phyloP scores from a whole-genome alignment of 2,113 vertebrate species.

The Parotia lawesii region DNA sequence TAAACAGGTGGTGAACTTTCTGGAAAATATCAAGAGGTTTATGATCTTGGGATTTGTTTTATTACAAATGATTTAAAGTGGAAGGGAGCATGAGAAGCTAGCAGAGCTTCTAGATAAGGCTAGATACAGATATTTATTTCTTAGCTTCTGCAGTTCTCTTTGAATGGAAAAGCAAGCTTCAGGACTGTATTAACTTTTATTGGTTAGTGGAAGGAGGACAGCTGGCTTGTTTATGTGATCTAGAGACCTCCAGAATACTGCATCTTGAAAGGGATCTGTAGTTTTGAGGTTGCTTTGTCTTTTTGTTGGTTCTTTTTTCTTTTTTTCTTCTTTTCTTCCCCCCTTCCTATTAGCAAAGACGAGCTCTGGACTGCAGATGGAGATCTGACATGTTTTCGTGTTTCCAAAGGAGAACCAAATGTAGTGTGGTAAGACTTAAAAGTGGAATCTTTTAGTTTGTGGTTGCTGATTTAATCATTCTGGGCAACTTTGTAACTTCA shows the following conservation, averaged over 20 bases:
- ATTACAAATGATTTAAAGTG: not conserved
- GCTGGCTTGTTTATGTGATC: not conserved
- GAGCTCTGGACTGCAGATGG: not conserved
- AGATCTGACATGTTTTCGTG: not conserved
- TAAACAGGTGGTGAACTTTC: constrained; percentile 17
- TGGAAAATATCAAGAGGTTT: not conserved
- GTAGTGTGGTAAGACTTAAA: constrained; percentile 16
- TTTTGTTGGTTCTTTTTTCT: not conserved
- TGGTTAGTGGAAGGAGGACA: not conserved
- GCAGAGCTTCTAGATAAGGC: not conserved
- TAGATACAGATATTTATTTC: not conserved
- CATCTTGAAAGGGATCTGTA: not conserved
- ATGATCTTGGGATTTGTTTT: not conserved
- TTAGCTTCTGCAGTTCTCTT: not conserved
- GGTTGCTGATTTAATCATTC: not conserved
- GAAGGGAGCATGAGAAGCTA: fast-evolving
- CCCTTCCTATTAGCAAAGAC: not conserved
- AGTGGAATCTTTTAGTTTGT: not conserved
- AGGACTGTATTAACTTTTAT: not conserved
- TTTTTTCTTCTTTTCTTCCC: fast-evolving
- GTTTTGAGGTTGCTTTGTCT: not conserved
- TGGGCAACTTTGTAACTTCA: not conserved
- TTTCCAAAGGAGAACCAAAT: constrained; percentile 11
- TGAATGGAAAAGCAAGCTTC: not conserved
- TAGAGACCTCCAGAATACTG: not conserved